Evolutionary conservation across 2,797 vertebrate species (phyloP).

Genomic region (Sebastes reedi): DNA sequence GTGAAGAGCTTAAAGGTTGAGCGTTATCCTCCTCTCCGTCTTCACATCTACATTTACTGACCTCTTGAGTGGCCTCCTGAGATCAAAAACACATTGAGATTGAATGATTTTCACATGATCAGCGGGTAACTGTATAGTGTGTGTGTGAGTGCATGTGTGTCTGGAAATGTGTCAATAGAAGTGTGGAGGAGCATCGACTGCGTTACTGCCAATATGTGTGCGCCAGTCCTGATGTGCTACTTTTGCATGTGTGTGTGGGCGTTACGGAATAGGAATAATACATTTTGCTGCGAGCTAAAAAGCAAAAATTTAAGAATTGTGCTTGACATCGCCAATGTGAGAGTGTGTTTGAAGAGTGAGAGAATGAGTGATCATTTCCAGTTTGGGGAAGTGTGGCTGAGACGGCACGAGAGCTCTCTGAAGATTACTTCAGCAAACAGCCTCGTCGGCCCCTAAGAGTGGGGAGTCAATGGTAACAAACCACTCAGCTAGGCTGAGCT

Average conservation of each 20-base stretch:
- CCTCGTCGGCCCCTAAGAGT: background rate
- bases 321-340: background rate
- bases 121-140: background rate
- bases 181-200: constrained; percentile 14
- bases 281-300: constrained; percentile 21
- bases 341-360: constrained; percentile 32
- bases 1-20: constrained; percentile 60
- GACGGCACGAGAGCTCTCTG: constrained; percentile 16
- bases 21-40: constrained; percentile 40
- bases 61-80: constrained; percentile 42
- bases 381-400: constrained; percentile 38
- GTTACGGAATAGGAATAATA: constrained; percentile 35
- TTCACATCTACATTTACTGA: constrained; percentile 59
- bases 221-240: constrained; percentile 26
- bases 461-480: constrained; percentile 53
- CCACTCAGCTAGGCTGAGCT: constrained; percentile 48
- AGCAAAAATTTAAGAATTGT: constrained; percentile 1
- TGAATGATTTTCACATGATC: constrained; percentile 36
- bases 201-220: constrained; percentile 9
- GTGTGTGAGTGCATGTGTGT: background rate
- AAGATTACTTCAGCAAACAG: constrained; percentile 48
- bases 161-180: constrained; percentile 13
- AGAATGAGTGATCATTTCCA: constrained; percentile 38
- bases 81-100: constrained; percentile 43
- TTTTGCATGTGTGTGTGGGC: constrained; percentile 41